Base-by-base conservation (phyloP, 2,797 vertebrate species). In the Lithobates sylvaticus region DNA sequence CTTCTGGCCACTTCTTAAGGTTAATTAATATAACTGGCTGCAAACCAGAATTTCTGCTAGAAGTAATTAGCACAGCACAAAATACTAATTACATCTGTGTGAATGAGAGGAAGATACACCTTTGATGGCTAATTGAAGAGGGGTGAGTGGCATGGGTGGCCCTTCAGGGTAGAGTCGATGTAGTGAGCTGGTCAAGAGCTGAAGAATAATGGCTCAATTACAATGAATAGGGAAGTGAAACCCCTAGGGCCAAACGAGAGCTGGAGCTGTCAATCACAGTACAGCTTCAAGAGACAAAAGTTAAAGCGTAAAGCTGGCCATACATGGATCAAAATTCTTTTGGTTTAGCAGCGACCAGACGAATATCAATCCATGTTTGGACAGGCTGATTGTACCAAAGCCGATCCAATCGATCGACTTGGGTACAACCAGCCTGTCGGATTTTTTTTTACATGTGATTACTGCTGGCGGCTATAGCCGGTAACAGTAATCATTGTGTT, bases 101-200 rank as follows among this genome's bases (percentile, higher is more conserved):
- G 64, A 78, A 39, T 10, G 23, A 73, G 10, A 44, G 21, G 23
- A 44, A 42, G n/a, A 54, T 58, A 47, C 64, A 8, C 76, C 76
- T 42, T 9, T n/a, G 76, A 78, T 10, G 61, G 9, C 77, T 68
- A 67, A 67, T 78, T 78, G 32, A n/a, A 39, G 9, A 47, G n/a
- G 1, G 26, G 29, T 27, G 23, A 39, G 76, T 32, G 23, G 18
- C 29, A 18, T 8, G 34, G 2, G 75, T 34, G 50, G 34, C 61
- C 67, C 67, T 27, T 12, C 64, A 68, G 64, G 77, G 34, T 18
- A 18, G 34, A 67, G 77, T 78, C 61, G 47, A 29, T 65, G 27
- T 78, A 78, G 68, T 44, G 39, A 68, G 67, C 36, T 78, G 77
- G 77, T 42, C 77, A 44, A 58, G 67, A 26, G n/a, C 13, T 65